Conservation (phyloP, 2,797 vertebrate species). For the Kryptolebias ocellatus region DNA sequence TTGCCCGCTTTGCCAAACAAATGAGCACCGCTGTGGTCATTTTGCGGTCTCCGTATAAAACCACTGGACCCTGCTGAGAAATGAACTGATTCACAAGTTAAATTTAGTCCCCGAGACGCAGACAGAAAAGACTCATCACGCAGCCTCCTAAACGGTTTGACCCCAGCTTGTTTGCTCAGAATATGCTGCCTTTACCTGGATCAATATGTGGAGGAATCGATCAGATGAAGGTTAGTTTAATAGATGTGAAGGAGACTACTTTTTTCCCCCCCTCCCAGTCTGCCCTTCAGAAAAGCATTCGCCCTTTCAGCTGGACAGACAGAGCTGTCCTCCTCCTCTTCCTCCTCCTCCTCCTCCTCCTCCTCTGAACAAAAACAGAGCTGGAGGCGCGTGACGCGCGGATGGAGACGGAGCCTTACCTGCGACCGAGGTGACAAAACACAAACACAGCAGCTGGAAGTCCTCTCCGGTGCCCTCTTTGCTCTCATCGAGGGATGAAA, state of each 20-base stretch:
- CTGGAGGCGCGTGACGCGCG: constrained; percentile 52
- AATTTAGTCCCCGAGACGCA: no score
- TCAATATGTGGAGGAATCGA: background rate
- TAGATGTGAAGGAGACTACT: constrained; percentile 37
- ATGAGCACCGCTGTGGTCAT: no score
- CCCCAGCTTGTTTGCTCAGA: background rate
- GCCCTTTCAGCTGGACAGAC: constrained; percentile 53
- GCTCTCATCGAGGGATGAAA: constrained; percentile 72
- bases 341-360: constrained; percentile 14
- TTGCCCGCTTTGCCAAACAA: no score
- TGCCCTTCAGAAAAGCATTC: constrained; percentile 65
- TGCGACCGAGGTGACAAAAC: constrained; percentile 64
- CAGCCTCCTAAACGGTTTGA: no score
- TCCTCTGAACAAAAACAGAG: constrained; percentile 16
- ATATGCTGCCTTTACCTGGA: no score
- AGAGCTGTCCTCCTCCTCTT: constrained; percentile 11
- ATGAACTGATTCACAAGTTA: no score
- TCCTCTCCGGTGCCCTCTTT: constrained; percentile 73
- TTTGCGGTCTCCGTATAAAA: no score
- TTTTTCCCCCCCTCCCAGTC: constrained; percentile 10
- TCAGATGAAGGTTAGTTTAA: background rate
- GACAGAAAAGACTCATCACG: no score
- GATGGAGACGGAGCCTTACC: constrained; percentile 60
- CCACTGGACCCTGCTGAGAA: no score
- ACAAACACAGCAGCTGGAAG: constrained; percentile 65